Base-by-base conservation (phyloP, 1,140 invertebrate genomes). In the Pogonomyrmex barbatus region DNA sequence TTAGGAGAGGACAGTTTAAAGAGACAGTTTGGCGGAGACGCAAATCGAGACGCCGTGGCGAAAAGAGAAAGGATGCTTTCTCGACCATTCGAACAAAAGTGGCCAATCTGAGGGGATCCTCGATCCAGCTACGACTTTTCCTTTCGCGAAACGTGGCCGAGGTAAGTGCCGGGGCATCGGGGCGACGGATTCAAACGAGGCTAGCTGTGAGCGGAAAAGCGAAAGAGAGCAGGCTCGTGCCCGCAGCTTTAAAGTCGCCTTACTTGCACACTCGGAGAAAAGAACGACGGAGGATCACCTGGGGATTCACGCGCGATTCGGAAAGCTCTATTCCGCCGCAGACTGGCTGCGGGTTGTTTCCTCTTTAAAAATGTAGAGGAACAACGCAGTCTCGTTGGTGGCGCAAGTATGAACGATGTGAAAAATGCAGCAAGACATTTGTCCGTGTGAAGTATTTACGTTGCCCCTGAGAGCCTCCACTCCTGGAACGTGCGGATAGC, bases 81-180 rank as follows among this genome's bases (percentile, higher is more conserved):
- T 39, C 24, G 33, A 24, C 42, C 39, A 17, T 47, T 82, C 50
- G 36, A 42, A 60, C 24, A 83, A 24, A 73, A 83, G 39, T 39
- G 52, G 24, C 42, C 39, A 62, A 82, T 82, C 79, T 24, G 24
- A 39, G 62, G 60, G 30, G 17, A 45, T n/a, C n/a, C 17, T 30
- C 62, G 67, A 82, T 58, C 4, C 24, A 24, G 24, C 8, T 42
- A 52, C 54, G 6, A 5, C 58, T 33, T 8, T 70, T 10, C 17
- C 39, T 83, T 83, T 83, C 52, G 68, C 68, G 45, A 85, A 24
- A 75, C 81, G 56, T 75, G 14, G 71, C 58, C 36, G 17, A 79
- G 52, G 12, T 17, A 52, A 17, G 24, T 52, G 71, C 33, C 30
- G 30, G n/a, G 70, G 2, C 42, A 77, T 77, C 33, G 17, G 5